Evolutionary conservation across 2,888 invertebrate species (phyloP).

Genomic region (Trissoscelio sp.): DNA sequence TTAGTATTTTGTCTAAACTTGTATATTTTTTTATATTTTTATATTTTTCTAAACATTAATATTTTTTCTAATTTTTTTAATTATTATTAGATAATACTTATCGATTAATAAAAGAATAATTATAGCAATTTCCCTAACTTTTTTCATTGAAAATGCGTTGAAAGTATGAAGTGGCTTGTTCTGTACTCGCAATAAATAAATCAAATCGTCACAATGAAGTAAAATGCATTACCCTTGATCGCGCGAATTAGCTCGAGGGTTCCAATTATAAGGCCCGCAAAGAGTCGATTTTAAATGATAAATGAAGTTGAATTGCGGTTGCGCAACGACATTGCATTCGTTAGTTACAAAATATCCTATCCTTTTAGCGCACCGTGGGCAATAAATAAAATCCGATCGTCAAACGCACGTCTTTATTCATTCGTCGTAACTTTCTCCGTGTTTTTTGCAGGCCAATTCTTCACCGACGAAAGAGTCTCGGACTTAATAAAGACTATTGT

Average conservation of each 20-base stretch:
- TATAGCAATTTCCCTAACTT: no score
- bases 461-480: constrained; percentile 14
- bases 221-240: constrained; percentile 10
- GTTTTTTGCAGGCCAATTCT: constrained; percentile 41
- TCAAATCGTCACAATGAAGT: background rate
- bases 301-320: constrained; percentile 20
- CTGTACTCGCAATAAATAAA: constrained; percentile 2
- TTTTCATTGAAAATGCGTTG: no score
- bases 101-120: no score
- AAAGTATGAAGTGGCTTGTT: background rate
- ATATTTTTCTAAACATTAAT: no score
- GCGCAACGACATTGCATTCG: constrained; percentile 9
- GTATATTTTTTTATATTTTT: no score
- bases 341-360: constrained; percentile 22
- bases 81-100: no score
- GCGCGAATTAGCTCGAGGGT: background rate
- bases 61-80: no score
- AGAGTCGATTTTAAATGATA: constrained; percentile 31
- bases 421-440: constrained; percentile 42
- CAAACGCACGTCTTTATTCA: constrained; percentile 35
- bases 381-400: constrained; percentile 35
- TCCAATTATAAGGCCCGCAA: constrained; percentile 21
- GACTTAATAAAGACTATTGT: constrained; percentile 41
- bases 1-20: no score
- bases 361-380: constrained; percentile 9